Base-by-base conservation (phyloP, 2,113 vertebrate genomes). In the Phaethon lepturus region DNA sequence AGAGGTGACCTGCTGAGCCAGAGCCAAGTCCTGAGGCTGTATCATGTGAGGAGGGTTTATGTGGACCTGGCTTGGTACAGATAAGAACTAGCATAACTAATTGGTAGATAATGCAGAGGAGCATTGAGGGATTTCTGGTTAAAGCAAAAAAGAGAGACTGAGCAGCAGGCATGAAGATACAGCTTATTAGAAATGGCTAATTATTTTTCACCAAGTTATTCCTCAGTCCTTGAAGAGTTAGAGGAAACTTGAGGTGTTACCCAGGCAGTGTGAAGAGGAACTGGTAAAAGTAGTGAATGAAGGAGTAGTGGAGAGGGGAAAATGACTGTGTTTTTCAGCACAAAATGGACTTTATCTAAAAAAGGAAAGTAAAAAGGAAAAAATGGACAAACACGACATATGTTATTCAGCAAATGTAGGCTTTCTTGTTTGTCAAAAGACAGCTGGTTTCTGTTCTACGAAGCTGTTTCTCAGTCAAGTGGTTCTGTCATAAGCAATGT, bases 381-480 rank as follows among this genome's bases (percentile, higher is more conserved):
- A 84, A 67, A 62, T 22, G 13, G 8, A 71, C 62, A 79, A 62
- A 47, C 0, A 0, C 63, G 17, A 28, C 49, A 26, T 42, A 68
- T 12, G 17, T 64, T 91, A 47, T 33, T 72, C 26, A 75, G 52
- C 22, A 69, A 77, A 68, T 31, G 25, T 17, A 71, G 18, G 10
- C 25, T 85, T 66, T 82, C 74, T 93, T 93, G 13, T 91, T 94
- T 89, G 86, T 92, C 29, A 94, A 53, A 95, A 90, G 83, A 56
- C 44, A 90, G 79, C 64, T 94, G 77, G 17, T 66, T 81, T 95
- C 16, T 66, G 18, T 75, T 88, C 33, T n/a, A 10, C 75, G 20
- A 59, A 58, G 67, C 47, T 72, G 12, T 75, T 95, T 95, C 71
- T 86, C 50, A 88, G 49, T 83, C 62, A 88, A 71, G 31, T 90